Percentiles rank a stretch among this genome's conserved stretches.
These are phyloP conservation scores for Lathronympha strigana DNA, from an alignment of 2,888 invertebrate genomes.

Conservation along the genomic window DNA sequence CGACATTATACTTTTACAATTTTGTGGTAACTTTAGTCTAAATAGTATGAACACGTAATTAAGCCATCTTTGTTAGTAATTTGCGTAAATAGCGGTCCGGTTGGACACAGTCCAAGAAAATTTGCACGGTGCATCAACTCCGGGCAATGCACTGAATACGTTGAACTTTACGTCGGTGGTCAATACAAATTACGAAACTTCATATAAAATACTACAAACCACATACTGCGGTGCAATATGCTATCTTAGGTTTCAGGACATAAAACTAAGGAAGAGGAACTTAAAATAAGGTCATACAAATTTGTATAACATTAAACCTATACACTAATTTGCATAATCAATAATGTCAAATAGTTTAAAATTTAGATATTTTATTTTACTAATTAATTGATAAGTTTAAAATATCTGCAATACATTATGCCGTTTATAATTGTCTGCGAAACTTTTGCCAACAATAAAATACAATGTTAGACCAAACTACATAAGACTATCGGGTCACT, in stretches of 20 bases:
- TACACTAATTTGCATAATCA: too few relatives aligned
- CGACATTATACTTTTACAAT: not conserved
- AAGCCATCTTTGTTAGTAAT: conserved; percentile 27
- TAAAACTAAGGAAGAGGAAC: too few relatives aligned
- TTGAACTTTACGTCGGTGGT: conserved; percentile 10
- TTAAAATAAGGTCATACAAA: not conserved
- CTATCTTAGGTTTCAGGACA: not conserved
- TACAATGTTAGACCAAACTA: not conserved
- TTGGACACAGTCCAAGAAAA: conserved; percentile 35
- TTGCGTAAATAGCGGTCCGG: conserved; percentile 22
- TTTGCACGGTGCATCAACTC: conserved; percentile 10
- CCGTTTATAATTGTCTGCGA: conserved; percentile 4
- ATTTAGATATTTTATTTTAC: too few relatives aligned
- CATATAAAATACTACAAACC: not conserved
- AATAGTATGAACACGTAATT: conserved; percentile 14
- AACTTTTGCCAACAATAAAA: conserved; percentile 6
- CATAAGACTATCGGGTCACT: not conserved
- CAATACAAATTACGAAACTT: conserved; percentile 2
- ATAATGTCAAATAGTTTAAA: too few relatives aligned
- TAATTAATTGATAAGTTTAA: not conserved
- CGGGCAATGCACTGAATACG: conserved; percentile 15
- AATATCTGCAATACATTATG: not conserved
- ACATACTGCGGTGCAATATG: not conserved
- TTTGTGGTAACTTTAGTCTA: conserved; percentile 4
- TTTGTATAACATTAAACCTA: not conserved